A percentile compares a stretch with the other conserved stretches of the same genome.
Conservation (phyloP, 1,140 invertebrate species). For the Papilio polyxenes region DNA sequence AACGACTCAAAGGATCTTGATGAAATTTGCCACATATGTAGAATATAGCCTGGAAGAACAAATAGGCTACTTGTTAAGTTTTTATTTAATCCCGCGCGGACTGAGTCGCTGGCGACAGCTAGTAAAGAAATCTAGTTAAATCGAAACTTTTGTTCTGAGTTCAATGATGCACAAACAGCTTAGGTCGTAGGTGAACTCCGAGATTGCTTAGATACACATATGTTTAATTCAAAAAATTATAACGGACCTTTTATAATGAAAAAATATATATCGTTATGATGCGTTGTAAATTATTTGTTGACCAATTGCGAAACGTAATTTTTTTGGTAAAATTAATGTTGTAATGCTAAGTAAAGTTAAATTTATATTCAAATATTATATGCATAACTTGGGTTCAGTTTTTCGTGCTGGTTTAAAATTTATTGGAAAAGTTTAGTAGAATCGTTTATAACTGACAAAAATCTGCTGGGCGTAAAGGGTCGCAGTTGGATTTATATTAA, state of each 20-base stretch:
- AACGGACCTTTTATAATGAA: neutral
- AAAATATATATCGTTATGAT: neutral
- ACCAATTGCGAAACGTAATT: neutral
- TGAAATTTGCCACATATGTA: too few species aligned
- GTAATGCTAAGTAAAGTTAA: neutral
- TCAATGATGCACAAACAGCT: too few species aligned
- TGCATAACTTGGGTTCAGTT: neutral
- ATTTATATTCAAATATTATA: neutral
- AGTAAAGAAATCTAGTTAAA: too few species aligned
- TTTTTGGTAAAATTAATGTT: neutral
- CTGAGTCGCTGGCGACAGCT: too few species aligned
- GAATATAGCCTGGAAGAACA: too few species aligned
- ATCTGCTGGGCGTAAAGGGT: constrained; percentile 2
- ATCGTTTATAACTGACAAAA: constrained; percentile 1
- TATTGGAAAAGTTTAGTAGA: constrained; percentile 6
- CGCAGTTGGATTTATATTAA: neutral
- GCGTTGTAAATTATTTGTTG: neutral
- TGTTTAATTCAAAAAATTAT: neutral
- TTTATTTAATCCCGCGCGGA: too few species aligned
- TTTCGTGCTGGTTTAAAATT: neutral
- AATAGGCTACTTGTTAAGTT: too few species aligned
- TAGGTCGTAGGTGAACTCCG: too few species aligned
- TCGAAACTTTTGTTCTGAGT: too few species aligned
- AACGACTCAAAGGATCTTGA: too few species aligned
- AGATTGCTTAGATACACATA: too few species aligned